These are phyloP conservation scores for Speoplatyrhinus poulsoni DNA, from an alignment of 2,113 vertebrate genomes.

Conservation along the genomic window DNA sequence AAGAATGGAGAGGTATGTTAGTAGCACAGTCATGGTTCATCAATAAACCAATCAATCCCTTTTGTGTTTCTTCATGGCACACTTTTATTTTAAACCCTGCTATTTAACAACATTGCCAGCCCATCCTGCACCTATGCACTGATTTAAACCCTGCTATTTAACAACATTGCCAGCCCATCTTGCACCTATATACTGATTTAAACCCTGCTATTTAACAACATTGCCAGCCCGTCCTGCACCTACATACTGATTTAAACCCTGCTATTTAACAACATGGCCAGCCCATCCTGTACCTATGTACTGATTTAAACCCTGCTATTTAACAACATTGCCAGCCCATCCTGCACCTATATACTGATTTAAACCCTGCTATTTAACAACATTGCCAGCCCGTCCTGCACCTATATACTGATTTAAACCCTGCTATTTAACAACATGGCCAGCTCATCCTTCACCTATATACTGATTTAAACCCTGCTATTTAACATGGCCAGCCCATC, in stretches of 20 bases:
- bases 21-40: neutral
- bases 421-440: neutral
- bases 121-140: too few species aligned
- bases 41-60: neutral
- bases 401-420: too few species aligned
- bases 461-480: neutral
- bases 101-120: neutral
- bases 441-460: too few species aligned
- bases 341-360: too few species aligned
- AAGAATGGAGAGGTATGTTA: slow-evolving; percentile 81
- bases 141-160: too few species aligned
- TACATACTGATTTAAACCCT: too few species aligned
- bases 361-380: too few species aligned
- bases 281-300: too few species aligned
- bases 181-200: too few species aligned
- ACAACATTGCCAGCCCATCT: too few species aligned
- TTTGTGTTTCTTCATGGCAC: neutral
- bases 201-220: neutral
- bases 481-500: neutral
- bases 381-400: too few species aligned
- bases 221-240: neutral
- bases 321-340: neutral
- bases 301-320: neutral
- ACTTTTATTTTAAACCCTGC: too few species aligned
- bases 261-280: neutral